A percentile compares a stretch with the other conserved stretches of the same genome.
phyloP scores from a whole-genome alignment of 2,888 invertebrate genomes.

The Habrosyne pyritoides region DNA sequence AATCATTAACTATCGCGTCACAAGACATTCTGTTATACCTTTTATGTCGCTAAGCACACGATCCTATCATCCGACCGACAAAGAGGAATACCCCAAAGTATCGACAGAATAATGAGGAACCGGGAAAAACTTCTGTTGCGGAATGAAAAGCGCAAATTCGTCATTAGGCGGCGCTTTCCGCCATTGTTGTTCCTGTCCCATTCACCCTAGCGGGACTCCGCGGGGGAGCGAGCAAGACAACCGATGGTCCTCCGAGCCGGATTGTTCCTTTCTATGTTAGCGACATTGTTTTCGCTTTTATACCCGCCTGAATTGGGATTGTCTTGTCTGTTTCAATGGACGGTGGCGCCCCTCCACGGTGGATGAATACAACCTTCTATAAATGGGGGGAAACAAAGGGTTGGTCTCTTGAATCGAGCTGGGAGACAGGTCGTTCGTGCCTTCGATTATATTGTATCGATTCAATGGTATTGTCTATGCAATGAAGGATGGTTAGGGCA shows the following conservation, averaged over 20 bases:
- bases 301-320: constrained; percentile 81
- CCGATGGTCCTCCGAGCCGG: constrained; percentile 75
- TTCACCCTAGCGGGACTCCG: constrained; percentile 38
- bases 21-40: constrained; percentile 51
- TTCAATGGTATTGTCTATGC: constrained; percentile 74
- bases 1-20: constrained; percentile 20
- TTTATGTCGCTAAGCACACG: constrained; percentile 65
- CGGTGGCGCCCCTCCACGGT: constrained; percentile 81
- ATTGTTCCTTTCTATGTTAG: constrained; percentile 84
- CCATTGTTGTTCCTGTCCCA: constrained; percentile 72
- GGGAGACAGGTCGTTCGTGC: constrained; percentile 80
- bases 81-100: constrained; percentile 74
- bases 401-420: constrained; percentile 81
- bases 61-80: constrained; percentile 73
- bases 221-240: constrained; percentile 59
- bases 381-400: constrained; percentile 82
- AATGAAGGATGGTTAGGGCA: constrained; percentile 81
- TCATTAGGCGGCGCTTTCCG: constrained; percentile 83
- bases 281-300: constrained; percentile 84
- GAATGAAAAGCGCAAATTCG: constrained; percentile 84
- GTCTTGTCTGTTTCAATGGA: constrained; percentile 82
- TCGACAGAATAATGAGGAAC: constrained; percentile 81
- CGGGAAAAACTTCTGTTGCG: constrained; percentile 84
- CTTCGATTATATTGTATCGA: constrained; percentile 82
- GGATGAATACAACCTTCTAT: constrained; percentile 78